Evolutionary conservation across 1,140 invertebrate species (phyloP).

Genomic region (Drosophila paulistorum): DNA sequence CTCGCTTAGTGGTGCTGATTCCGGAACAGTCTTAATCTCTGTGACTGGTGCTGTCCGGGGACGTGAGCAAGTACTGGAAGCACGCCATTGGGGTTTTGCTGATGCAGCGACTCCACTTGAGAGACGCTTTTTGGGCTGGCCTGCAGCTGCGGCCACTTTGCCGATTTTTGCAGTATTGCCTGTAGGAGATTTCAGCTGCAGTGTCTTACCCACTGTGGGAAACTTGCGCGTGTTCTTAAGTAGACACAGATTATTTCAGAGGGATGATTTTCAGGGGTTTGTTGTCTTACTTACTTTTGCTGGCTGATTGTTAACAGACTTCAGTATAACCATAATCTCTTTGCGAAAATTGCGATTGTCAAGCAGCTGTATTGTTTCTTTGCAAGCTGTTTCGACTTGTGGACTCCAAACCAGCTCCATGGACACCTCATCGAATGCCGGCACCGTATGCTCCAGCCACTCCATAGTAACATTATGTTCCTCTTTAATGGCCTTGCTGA

Average conservation of each 20-base stretch:
- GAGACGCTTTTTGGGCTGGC: conserved; percentile 54
- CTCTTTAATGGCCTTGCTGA: conserved; percentile 85
- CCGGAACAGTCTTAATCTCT: too few relatives aligned
- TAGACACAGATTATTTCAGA: conserved; percentile 8
- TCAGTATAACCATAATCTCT: conserved; percentile 87
- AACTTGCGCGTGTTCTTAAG: conserved; percentile 67
- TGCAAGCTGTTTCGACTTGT: conserved; percentile 84
- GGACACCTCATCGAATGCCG: conserved; percentile 82
- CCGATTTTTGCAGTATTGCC: conserved; percentile 40
- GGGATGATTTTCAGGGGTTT: neutral
- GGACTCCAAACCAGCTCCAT: conserved; percentile 87
- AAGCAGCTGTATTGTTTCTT: conserved; percentile 86
- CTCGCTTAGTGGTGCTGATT: conserved; percentile 42
- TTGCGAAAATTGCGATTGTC: conserved; percentile 87
- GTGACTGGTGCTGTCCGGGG: neutral
- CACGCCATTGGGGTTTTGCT: conserved; percentile 31
- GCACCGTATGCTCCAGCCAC: conserved; percentile 83
- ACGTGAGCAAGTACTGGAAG: neutral
- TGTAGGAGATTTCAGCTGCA: conserved; percentile 66
- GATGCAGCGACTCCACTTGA: conserved; percentile 27
- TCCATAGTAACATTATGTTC: conserved; percentile 85
- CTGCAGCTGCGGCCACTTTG: conserved; percentile 29
- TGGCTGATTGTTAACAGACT: conserved; percentile 79
- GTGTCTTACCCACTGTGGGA: conserved; percentile 72
- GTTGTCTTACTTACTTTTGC: conserved; percentile 46